Evolutionary conservation across 1,140 invertebrate genomes (phyloP).

Genomic region (Ostrea edulis): DNA sequence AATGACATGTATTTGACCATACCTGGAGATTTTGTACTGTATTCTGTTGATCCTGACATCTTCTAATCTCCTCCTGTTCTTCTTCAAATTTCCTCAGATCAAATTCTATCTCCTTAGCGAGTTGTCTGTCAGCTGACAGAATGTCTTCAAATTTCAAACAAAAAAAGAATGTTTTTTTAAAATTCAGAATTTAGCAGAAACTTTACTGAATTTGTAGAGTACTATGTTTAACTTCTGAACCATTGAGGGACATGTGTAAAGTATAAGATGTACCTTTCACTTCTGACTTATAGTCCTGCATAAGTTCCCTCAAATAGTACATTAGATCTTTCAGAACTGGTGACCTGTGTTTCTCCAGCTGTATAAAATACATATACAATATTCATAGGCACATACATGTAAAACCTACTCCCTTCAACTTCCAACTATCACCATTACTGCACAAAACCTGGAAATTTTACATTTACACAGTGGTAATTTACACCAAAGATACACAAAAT

Average conservation of each 20-base stretch:
- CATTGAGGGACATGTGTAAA: too few relatives aligned
- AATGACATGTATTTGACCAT: too few relatives aligned
- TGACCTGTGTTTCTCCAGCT: slow-evolving; percentile 67
- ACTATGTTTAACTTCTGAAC: too few relatives aligned
- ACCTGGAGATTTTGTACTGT: slow-evolving; percentile 24
- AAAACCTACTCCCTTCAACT: background rate
- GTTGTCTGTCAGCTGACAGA: slow-evolving; percentile 79
- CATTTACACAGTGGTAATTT: background rate
- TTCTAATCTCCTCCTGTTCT: slow-evolving; percentile 61
- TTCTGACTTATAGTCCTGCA: slow-evolving; percentile 83
- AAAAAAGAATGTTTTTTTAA: too few relatives aligned
- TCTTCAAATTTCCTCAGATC: slow-evolving; percentile 79
- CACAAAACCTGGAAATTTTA: background rate
- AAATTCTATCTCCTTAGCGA: slow-evolving; percentile 81
- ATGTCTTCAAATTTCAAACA: slow-evolving; percentile 73
- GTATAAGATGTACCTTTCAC: slow-evolving; percentile 68
- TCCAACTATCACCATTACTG: background rate
- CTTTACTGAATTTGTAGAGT: too few relatives aligned
- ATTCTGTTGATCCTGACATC: slow-evolving; percentile 33
- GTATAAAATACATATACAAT: background rate
- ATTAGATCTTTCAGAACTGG: slow-evolving; percentile 73
- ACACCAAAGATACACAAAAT: too few relatives aligned
- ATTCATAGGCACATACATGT: too few relatives aligned
- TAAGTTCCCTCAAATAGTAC: slow-evolving; percentile 80
- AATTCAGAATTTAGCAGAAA: background rate